Evolutionary conservation across 35 echinoderm and acorn worm genomes (phyloP).

Genomic region (Ophiothrix spiculata): DNA sequence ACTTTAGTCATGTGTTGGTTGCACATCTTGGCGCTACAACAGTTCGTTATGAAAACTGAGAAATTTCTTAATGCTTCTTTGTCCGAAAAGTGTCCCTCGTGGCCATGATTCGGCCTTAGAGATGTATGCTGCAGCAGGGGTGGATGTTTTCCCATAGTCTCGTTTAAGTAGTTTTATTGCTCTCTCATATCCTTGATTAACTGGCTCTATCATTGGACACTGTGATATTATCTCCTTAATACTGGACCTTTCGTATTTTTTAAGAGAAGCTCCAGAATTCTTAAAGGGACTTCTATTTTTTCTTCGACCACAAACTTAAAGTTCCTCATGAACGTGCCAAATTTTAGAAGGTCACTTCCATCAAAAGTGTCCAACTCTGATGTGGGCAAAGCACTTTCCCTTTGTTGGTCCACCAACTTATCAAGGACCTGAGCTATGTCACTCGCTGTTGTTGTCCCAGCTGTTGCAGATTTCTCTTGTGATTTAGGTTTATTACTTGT

Average conservation of each 20-base stretch:
- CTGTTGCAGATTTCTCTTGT: too few relatives aligned
- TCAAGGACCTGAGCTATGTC: background rate
- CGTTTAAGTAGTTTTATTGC: background rate
- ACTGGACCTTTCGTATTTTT: background rate
- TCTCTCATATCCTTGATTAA: background rate
- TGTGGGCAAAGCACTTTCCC: background rate
- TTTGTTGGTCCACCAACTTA: background rate
- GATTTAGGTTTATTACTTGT: too few relatives aligned
- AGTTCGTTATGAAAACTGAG: background rate
- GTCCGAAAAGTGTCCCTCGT: background rate
- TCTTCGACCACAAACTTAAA: background rate
- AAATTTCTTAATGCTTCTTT: conserved; percentile 14
- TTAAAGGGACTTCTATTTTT: background rate
- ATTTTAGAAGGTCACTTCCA: background rate
- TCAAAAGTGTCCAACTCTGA: background rate
- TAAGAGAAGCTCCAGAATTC: background rate
- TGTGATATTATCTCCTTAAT: too few relatives aligned
- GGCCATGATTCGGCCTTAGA: background rate
- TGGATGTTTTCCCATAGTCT: background rate
- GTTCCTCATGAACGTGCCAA: background rate
- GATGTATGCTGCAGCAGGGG: background rate
- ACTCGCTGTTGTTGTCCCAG: background rate
- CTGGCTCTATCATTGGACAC: too few relatives aligned
- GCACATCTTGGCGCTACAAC: background rate
- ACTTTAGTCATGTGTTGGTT: background rate